These are phyloP conservation scores for Deroplatys truncata DNA, from an alignment of 2,888 invertebrate genomes.

Conservation along the genomic window DNA sequence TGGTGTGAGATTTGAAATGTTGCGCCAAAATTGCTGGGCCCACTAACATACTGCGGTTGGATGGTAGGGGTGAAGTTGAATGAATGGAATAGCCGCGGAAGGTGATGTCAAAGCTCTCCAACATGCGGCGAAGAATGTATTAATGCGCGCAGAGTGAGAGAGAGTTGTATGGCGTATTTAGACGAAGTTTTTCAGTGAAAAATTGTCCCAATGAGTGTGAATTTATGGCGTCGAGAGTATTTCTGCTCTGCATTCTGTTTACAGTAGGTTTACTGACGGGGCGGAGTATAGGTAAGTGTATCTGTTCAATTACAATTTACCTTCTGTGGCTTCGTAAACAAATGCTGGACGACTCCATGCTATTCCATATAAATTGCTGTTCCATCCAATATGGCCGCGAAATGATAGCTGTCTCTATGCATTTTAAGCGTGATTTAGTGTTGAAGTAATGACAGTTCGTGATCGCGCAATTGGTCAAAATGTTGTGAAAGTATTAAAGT, in stretches of 20 bases:
- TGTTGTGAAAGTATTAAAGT: neutral
- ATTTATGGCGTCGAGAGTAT: conserved; percentile 76
- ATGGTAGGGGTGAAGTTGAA: conserved; percentile 13
- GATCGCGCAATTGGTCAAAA: neutral
- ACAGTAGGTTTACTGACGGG: conserved; percentile 47
- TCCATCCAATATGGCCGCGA: conserved; percentile 29
- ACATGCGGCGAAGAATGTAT: conserved; percentile 37
- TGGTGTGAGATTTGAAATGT: neutral
- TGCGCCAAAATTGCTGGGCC: conserved; percentile 1
- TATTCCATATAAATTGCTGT: conserved; percentile 23
- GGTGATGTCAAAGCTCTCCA: conserved; percentile 24
- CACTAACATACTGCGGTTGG: conserved; percentile 4
- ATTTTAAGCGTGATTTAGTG: neutral
- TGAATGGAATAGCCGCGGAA: conserved; percentile 30
- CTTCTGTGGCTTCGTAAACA: conserved; percentile 7
- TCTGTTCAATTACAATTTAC: neutral
- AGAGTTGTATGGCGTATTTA: conserved; percentile 36
- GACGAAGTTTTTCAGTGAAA: conserved; percentile 41
- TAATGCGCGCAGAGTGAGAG: conserved; percentile 33
- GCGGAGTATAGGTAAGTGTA: conserved; percentile 23
- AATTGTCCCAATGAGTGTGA: conserved; percentile 62
- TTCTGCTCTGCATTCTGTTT: conserved; percentile 63
- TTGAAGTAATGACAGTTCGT: neutral
- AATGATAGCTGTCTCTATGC: conserved; percentile 6
- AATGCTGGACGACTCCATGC: conserved; percentile 3